Evolutionary conservation across 2,888 invertebrate genomes (phyloP).

Genomic region (Noctua fimbriata): DNA sequence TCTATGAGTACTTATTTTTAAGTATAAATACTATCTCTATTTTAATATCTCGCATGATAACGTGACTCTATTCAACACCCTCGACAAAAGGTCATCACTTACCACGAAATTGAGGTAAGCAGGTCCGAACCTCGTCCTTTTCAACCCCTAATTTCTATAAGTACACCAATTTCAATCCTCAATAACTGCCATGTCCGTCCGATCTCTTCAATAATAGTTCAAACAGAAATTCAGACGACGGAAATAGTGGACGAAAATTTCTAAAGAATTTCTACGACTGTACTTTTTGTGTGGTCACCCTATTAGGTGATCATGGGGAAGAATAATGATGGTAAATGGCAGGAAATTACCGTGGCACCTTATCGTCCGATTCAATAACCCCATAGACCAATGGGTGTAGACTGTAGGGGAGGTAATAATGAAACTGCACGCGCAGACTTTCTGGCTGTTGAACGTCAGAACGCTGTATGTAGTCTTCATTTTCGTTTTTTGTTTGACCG

Average conservation of each 20-base stretch:
- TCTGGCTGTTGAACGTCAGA: constrained; percentile 71
- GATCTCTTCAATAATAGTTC: constrained; percentile 53
- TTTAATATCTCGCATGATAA: background rate
- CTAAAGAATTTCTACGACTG: constrained; percentile 49
- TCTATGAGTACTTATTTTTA: background rate
- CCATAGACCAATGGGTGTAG: constrained; percentile 72
- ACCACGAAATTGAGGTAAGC: constrained; percentile 49
- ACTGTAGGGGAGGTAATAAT: constrained; percentile 82
- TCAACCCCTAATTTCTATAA: constrained; percentile 65
- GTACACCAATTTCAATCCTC: constrained; percentile 66
- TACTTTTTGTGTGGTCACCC: constrained; percentile 66
- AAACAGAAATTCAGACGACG: constrained; percentile 34
- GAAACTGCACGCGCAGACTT: constrained; percentile 84
- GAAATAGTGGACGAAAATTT: constrained; percentile 66
- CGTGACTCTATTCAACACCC: constrained; percentile 3
- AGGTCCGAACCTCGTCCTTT: constrained; percentile 36
- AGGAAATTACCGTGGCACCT: constrained; percentile 89
- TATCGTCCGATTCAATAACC: constrained; percentile 89
- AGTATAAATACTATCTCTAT: background rate
- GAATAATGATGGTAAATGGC: constrained; percentile 88
- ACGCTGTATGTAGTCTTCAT: constrained; percentile 61
- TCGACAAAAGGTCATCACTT: constrained; percentile 50
- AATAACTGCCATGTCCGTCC: constrained; percentile 62
- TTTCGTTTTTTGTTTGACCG: constrained; percentile 9
- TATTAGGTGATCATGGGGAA: constrained; percentile 79